Evolutionary conservation across 2,113 vertebrate genomes (phyloP).

Genomic region (Lagopus leucura): DNA sequence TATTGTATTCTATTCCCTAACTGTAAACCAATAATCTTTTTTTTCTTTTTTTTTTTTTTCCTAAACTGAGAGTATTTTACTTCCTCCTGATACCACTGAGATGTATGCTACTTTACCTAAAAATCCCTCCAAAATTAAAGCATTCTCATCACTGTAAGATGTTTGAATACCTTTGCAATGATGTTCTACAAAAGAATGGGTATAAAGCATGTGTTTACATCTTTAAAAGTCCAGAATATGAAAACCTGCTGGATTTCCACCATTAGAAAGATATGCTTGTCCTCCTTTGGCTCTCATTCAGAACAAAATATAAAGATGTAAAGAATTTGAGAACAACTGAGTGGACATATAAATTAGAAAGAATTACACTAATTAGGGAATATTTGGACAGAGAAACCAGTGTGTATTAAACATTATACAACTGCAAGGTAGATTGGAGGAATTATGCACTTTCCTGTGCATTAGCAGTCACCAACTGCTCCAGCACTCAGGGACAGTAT

Average conservation of each 20-base stretch:
- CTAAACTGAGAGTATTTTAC: not conserved
- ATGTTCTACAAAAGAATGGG: not conserved
- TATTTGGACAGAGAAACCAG: not conserved
- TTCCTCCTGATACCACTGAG: not conserved
- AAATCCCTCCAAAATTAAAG: not conserved
- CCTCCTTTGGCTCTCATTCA: not conserved
- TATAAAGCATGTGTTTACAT: not conserved
- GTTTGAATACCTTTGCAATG: not conserved
- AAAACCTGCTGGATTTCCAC: not conserved
- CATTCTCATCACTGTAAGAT: not conserved
- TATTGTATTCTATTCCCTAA: not conserved
- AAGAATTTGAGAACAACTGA: not conserved
- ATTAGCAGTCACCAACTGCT: not conserved
- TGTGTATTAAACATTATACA: not conserved
- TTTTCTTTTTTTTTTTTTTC: not conserved
- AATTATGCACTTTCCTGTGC: not conserved
- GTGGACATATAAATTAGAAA: not conserved
- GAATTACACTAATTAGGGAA: not conserved
- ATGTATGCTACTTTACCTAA: not conserved
- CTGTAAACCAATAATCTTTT: not conserved
- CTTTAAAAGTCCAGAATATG: not conserved
- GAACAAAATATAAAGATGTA: not conserved
- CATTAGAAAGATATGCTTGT: not conserved
- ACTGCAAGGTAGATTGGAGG: not conserved
- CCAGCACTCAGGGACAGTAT: not conserved